Conservation (phyloP, 1,140 invertebrate genomes). For the Maconellicoccus hirsutus region DNA sequence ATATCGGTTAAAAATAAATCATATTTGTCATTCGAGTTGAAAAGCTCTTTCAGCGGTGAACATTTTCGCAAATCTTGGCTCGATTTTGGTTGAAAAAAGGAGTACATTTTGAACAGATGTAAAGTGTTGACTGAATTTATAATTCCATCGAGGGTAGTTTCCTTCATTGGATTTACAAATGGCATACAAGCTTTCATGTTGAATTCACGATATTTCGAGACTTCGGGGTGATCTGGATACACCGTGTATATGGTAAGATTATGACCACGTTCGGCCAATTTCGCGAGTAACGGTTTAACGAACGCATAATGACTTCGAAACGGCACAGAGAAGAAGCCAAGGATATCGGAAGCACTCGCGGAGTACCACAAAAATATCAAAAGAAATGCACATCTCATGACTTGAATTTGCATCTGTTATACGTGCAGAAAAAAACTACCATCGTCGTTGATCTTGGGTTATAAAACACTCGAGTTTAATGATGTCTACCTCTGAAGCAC, state of each 20-base stretch:
- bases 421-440: too few species aligned
- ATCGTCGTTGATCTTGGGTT: too few species aligned
- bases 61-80: not conserved
- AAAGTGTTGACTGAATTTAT: slow-evolving; percentile 1
- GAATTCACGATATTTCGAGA: slow-evolving; percentile 38
- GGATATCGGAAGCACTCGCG: slow-evolving; percentile 27
- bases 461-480: too few species aligned
- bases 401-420: too few species aligned
- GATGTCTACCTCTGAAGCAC: too few species aligned
- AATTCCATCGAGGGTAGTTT: not conserved
- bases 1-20: slow-evolving; percentile 33
- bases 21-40: slow-evolving; percentile 29
- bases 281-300: slow-evolving; percentile 31
- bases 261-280: slow-evolving; percentile 32
- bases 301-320: slow-evolving; percentile 33
- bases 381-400: too few species aligned
- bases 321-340: slow-evolving; percentile 30
- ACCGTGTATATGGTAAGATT: slow-evolving; percentile 33
- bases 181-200: not conserved
- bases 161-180: not conserved
- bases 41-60: slow-evolving; percentile 8
- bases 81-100: not conserved
- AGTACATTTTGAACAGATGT: not conserved
- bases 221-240: slow-evolving; percentile 38
- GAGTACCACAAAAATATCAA: too few species aligned